Conservation (phyloP, 1,140 invertebrate genomes). For the Drosophila lacertosa region DNA sequence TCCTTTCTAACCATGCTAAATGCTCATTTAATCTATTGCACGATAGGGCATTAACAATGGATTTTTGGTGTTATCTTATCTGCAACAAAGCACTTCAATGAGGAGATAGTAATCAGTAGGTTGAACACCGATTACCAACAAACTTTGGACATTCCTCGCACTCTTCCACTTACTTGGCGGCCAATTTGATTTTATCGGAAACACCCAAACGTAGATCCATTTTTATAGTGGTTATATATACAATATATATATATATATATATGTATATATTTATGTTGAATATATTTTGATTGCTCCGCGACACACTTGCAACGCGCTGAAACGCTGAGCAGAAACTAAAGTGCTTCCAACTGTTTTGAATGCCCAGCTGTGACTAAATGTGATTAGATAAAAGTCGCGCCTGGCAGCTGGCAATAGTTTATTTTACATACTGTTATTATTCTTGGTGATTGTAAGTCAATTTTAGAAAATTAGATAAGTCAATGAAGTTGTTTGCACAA, state of each 20-base stretch:
- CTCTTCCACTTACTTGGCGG: slow-evolving; percentile 56
- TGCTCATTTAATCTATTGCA: too few relatives aligned
- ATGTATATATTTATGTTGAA: slow-evolving; percentile 12
- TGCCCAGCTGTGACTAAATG: slow-evolving; percentile 36
- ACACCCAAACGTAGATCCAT: slow-evolving; percentile 64
- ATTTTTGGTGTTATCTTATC: background rate
- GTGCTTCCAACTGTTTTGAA: slow-evolving; percentile 27
- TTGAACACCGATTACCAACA: background rate
- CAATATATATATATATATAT: slow-evolving; percentile 26
- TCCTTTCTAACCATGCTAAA: too few relatives aligned
- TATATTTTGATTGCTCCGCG: slow-evolving; percentile 26
- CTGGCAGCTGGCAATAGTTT: slow-evolving; percentile 44
- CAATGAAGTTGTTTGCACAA: slow-evolving; percentile 11
- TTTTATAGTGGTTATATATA: background rate
- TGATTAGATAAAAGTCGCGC: slow-evolving; percentile 50
- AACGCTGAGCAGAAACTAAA: slow-evolving; percentile 62
- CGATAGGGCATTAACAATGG: too few relatives aligned
- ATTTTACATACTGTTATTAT: slow-evolving; percentile 12
- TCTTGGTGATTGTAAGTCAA: background rate
- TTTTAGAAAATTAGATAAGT: background rate
- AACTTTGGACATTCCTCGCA: background rate
- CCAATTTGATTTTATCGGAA: slow-evolving; percentile 55
- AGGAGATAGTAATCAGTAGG: slow-evolving; percentile 5
- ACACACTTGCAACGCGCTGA: slow-evolving; percentile 62
- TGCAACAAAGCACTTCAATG: background rate